Evolutionary conservation across 2,797 vertebrate genomes (phyloP), one percentile per base, ranked within the genome.

Genomic region (Alauda arvensis): DNA sequence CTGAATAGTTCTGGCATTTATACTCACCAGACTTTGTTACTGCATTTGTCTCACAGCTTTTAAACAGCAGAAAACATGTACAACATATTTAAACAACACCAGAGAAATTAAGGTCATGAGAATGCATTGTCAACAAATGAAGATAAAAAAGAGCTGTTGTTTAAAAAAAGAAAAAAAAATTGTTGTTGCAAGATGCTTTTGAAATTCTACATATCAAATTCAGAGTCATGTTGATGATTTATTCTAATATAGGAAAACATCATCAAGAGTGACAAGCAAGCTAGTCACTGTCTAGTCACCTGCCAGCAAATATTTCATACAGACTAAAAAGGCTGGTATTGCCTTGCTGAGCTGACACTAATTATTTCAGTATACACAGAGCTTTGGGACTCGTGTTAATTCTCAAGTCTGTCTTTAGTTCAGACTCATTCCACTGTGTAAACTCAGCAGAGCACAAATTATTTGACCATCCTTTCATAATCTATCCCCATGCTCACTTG

Each of bases 21-120:
- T 92, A 74, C 92, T 88, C 94, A 83, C 94, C 95, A 96, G 95
- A 95, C 93, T 96, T 96, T 96, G 95, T 96, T 95, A 93, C 87
- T 91, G 93, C 92, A 75, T 92, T 95, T 95, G 95, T 96, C 96
- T 96, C 95, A 62, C 94, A 95, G 95, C 95, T 97, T 96, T 94
- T 96, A 94, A 95, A 92, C 92, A 94, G 91, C 85, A 88, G 94
- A 96, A 95, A 96, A 93, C 92, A 94, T 86, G 94, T 85, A 93
- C 90, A 74, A 78, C 70, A 74, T 95, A 95, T 96, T 97, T 95
- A 93, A 95, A 95, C 93, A 96, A 91, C 95, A 95, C 89, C 70
- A 72, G 94, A 93, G 94, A 94, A 96, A 94, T 95, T 93, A 95
- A 86, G 62, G 76, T 95, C 91, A 61, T 33, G 76, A 78, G 55